A percentile compares a stretch with the other conserved stretches of the same genome.
phyloP scores from a whole-genome alignment of 2,113 vertebrate genomes.

The Sclerurus mexicanus region DNA sequence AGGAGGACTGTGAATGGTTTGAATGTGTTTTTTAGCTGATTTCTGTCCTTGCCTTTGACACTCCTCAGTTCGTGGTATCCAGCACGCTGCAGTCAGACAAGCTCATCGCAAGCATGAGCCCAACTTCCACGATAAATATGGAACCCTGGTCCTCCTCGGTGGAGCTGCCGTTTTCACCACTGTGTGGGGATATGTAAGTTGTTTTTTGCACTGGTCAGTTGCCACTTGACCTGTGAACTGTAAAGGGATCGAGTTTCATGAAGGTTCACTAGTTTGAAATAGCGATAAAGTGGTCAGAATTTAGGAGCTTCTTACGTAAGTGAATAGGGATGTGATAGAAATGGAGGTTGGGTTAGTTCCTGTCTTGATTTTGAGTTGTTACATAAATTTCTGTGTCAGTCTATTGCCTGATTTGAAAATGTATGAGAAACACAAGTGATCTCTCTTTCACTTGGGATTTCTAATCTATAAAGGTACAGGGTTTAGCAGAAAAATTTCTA shows the following conservation, averaged over 20 bases:
- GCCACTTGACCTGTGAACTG: neutral
- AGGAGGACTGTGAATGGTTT: neutral
- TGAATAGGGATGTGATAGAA: neutral
- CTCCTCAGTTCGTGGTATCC: constrained; percentile 67
- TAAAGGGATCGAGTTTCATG: fast-evolving
- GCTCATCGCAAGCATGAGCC: constrained; percentile 64
- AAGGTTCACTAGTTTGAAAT: neutral
- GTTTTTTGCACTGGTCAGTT: neutral
- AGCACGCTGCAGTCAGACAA: constrained; percentile 54
- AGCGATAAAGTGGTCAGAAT: neutral
- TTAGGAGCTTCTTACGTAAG: neutral
- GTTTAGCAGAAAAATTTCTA: neutral
- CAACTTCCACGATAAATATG: constrained; percentile 77
- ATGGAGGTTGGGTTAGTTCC: neutral
- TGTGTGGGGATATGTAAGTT: constrained; percentile 77
- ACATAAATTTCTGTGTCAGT: neutral
- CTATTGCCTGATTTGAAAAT: neutral
- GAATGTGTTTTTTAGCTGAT: neutral
- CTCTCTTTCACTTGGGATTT: neutral
- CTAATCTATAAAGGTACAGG: neutral
- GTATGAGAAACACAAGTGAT: neutral
- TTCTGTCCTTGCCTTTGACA: neutral
- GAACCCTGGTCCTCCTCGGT: constrained; percentile 67
- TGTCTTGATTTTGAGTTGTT: neutral
- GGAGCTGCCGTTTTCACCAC: constrained; percentile 47